Percentiles rank a stretch among this genome's conserved stretches.
phyloP scores from a whole-genome alignment of 2,888 invertebrate genomes.

The Tetanocera ferruginea region DNA sequence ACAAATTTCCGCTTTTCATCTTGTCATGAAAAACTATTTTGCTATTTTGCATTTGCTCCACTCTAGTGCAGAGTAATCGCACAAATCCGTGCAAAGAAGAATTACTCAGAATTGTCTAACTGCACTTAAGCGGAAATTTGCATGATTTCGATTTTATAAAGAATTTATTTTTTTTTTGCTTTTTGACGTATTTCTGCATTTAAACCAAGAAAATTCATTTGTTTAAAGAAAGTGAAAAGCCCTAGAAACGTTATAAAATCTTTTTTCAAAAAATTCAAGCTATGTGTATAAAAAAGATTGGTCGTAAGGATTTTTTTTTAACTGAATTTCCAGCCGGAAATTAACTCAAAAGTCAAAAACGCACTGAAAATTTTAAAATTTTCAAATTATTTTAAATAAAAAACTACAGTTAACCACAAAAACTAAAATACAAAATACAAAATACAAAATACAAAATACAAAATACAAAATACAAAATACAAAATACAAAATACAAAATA shows the following conservation, averaged over 20 bases:
- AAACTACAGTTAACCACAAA: no score
- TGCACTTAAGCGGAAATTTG: neutral
- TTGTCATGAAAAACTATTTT: slow-evolving; percentile 5
- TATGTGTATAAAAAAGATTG: neutral
- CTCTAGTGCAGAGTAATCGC: no score
- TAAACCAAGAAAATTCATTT: neutral
- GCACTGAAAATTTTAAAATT: no score
- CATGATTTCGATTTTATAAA: neutral
- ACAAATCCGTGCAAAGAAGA: neutral
- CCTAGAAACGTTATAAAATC: neutral
- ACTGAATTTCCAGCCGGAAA: no score
- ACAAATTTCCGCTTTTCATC: slow-evolving; percentile 13
- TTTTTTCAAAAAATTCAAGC: neutral
- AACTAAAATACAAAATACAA: no score
- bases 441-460: no score
- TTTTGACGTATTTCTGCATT: neutral
- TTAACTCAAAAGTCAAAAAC: no score
- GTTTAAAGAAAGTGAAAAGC: neutral
- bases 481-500: no score
- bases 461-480: no score
- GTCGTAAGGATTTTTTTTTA: no score
- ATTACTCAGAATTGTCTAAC: slow-evolving; percentile 1
- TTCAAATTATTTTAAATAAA: no score
- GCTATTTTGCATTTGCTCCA: neutral
- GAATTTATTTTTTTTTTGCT: neutral